Conservation (phyloP, 2,797 vertebrate species). For the Tinamus major region DNA sequence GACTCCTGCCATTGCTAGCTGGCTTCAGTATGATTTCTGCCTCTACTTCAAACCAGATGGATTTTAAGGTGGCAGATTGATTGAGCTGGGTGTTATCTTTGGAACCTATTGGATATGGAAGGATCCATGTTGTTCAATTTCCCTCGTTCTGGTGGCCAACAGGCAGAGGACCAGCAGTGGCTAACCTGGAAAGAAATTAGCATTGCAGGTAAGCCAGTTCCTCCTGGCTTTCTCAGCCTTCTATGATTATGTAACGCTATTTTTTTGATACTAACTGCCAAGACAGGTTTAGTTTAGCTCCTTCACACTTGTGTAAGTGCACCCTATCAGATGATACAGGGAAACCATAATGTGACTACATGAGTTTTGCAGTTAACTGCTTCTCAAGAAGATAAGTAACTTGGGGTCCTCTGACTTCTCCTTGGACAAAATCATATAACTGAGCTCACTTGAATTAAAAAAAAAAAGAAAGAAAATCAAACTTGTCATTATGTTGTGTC, state of each 20-base stretch:
- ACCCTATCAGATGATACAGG: neutral
- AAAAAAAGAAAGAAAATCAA: neutral
- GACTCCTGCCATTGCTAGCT: neutral
- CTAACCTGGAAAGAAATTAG: neutral
- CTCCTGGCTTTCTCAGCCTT: fast-evolving
- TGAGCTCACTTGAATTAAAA: neutral
- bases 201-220: neutral
- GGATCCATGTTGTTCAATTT: neutral
- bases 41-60: neutral
- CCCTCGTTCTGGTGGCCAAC: neutral
- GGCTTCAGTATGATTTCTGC: neutral
- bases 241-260: fast-evolving
- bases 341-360: neutral
- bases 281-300: neutral
- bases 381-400: neutral
- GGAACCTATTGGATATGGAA: neutral
- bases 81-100: neutral
- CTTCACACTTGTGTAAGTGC: fast-evolving
- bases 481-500: neutral
- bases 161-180: neutral
- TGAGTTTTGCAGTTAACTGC: neutral
- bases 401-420: neutral
- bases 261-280: neutral
- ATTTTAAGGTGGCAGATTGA: neutral
- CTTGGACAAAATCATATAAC: neutral